A percentile compares a stretch with the other conserved stretches of the same genome.
These are phyloP conservation scores for Sciurus niger DNA, from an alignment of 2,113 vertebrate genomes.

Conservation along the genomic window DNA sequence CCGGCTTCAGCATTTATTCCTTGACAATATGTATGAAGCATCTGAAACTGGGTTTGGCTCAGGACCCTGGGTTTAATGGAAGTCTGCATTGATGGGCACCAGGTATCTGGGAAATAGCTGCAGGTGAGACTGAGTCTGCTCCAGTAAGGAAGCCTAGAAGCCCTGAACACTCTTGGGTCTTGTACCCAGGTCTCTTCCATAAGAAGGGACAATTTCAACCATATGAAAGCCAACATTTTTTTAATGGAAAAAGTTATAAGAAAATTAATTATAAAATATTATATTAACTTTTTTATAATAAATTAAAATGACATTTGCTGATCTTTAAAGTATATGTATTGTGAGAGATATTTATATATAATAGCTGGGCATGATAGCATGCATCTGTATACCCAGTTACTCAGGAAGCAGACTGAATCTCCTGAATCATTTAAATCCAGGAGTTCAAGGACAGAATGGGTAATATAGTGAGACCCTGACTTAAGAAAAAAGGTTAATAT, in stretches of 20 bases:
- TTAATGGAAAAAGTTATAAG: not conserved
- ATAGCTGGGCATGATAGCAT: too few relatives aligned
- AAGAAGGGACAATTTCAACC: constrained; percentile 18
- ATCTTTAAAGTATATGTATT: not conserved
- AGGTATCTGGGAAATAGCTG: not conserved
- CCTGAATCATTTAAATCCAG: too few relatives aligned
- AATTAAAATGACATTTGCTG: not conserved
- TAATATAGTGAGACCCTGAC: too few relatives aligned
- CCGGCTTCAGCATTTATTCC: not conserved
- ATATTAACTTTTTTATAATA: constrained; percentile 42
- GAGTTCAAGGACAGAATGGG: too few relatives aligned
- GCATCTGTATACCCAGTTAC: too few relatives aligned
- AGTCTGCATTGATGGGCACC: not conserved
- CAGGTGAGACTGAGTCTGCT: not conserved
- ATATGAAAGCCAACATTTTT: not conserved
- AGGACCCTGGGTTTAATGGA: not conserved
- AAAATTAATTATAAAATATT: not conserved
- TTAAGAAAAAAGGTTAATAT: constrained; percentile 6
- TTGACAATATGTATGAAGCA: not conserved
- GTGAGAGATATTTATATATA: too few relatives aligned
- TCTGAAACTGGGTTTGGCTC: not conserved
- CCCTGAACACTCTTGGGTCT: not conserved
- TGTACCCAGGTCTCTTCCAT: not conserved
- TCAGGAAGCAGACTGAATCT: too few relatives aligned
- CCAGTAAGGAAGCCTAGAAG: too few relatives aligned